Base-by-base conservation (phyloP, 2,888 invertebrate species). In the Cristatella mucedo region DNA sequence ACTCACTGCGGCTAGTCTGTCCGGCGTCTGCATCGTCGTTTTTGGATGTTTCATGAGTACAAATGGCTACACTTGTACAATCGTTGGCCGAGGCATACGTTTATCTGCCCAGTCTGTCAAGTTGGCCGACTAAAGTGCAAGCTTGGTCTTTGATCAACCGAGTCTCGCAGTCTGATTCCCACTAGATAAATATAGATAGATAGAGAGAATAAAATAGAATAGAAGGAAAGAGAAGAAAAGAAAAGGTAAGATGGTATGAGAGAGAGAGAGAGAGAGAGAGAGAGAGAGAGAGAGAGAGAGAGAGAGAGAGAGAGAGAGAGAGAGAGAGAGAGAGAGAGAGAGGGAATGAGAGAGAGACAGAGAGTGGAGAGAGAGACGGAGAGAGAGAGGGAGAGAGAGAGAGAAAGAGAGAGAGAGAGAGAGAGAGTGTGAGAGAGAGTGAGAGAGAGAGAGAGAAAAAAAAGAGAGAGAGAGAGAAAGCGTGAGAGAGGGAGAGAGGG, bases 301-400 rank as follows among this genome's bases (percentile, higher is more conserved):
- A 20, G 33, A 21, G 22, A 16, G 21, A 16, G 33, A 20, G 16
- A 22, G 21, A 18, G 13, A 15, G 21, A 16, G 24, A 19, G 21
- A 13, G n/a, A 18, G 21, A 13, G n/a, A 38, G 36, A 20, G 33
- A 40, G 13, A 40, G 40, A 40, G 40, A 40, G 6, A 21, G 34
- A 26, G 26, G 22, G 22, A 16, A n/a, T 20, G 4, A 37, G 4
- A 37, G 5, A 5, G 15, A 19, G 5, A 9, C 9, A 37, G 20
- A 11, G 36, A 7, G 20, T 6, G 18, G 38, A 32, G 32, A 32
- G 38, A 38, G 32, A 38, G 31, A 32, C 6, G 30, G 6, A 9
- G 16, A 32, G 33, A 36, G 32, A 40, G 21, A 21, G 18, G 20
- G 13, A 15, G 19, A 15, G 21, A 13, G 16, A 21, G 5, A 15